Base-by-base conservation (phyloP, 2,113 vertebrate species). In the Dryoscopus gambensis region DNA sequence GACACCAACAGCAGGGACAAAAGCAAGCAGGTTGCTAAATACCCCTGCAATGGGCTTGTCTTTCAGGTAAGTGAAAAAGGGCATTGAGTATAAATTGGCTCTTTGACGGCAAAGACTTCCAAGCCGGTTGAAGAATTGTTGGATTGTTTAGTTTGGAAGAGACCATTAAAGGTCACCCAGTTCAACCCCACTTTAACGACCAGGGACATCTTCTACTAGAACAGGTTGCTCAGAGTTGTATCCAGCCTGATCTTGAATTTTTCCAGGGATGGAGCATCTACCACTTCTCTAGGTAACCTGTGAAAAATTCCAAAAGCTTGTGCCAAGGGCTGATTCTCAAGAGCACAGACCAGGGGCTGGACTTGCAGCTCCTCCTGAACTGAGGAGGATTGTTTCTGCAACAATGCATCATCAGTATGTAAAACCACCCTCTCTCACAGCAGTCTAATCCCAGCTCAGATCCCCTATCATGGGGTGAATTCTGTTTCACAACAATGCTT, bases 281-380 rank as follows among this genome's bases (percentile, higher is more conserved):
- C 14, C 20, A 47, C 12, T 15, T 63, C 37, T 37, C 14, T 37
- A 30, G 7, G 23, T 5, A 68, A 62, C 5, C 22, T 81, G 35
- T 25, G 49, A 62, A 76, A 55, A 35, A 71, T 59, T 68, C 35
- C 28, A 65, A 40, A 90, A 55, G 24, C 28, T 55, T 59, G 7
- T 75, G 56, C 12, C 31, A 30, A 79, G 40, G 35, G 50, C 28
- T 84, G 40, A 50, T 65, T 75, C 40, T 40, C 44, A 67, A 31
- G 31, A 3, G 3, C 1, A 25, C 5, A 7, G 46, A 53, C 7
- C 4, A 2, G 11, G 20, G 8, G 4, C 46, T 56, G 67, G 74
- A 53, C 16, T 31, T 68, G 57, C 2, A 6, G 42, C 33, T 81
- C 31, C 59, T 65, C 59, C 55, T 15, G 8, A 35, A 33, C 73